These are phyloP conservation scores for Microchirus variegatus DNA, from an alignment of 2,797 vertebrate species.

Conservation along the genomic window DNA sequence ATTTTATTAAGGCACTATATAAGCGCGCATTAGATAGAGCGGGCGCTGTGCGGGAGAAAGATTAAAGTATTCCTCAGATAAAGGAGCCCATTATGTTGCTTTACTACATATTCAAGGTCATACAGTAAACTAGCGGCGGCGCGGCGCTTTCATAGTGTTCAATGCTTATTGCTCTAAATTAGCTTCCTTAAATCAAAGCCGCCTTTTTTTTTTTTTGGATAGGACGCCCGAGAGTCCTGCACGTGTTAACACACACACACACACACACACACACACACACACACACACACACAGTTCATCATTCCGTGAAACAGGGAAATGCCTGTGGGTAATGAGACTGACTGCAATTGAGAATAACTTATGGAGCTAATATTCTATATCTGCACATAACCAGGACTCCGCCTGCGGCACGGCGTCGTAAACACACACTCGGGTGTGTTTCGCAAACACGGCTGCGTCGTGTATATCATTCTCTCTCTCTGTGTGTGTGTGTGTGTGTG, in stretches of 20 bases:
- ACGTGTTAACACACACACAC: slow-evolving; percentile 77
- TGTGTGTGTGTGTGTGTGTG: too few species aligned
- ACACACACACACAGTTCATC: slow-evolving; percentile 74
- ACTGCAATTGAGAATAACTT: slow-evolving; percentile 85
- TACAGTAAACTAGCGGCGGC: slow-evolving; percentile 55
- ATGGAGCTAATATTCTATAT: slow-evolving; percentile 86
- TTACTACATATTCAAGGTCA: slow-evolving; percentile 84
- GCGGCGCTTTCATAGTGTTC: slow-evolving; percentile 75
- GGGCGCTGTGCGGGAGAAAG: slow-evolving; percentile 58
- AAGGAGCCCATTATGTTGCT: slow-evolving; percentile 77
- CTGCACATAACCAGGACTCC: slow-evolving; percentile 74
- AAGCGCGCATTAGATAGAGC: slow-evolving; percentile 63
- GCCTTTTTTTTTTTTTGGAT: slow-evolving; percentile 74
- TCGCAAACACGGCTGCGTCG: slow-evolving; percentile 69
- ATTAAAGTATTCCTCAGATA: slow-evolving; percentile 79
- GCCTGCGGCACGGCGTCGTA: slow-evolving; percentile 62
- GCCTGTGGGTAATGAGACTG: slow-evolving; percentile 79
- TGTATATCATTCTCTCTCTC: slow-evolving; percentile 67
- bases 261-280: slow-evolving; percentile 78
- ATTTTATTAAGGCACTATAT: slow-evolving; percentile 75
- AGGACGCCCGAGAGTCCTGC: slow-evolving; percentile 79
- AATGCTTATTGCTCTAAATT: slow-evolving; percentile 84
- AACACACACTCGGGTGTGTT: slow-evolving; percentile 77
- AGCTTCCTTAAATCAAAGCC: slow-evolving; percentile 81
- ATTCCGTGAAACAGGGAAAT: slow-evolving; percentile 75